Base-by-base conservation (phyloP, 2,113 vertebrate genomes). In the Proterorhinus semilunaris region DNA sequence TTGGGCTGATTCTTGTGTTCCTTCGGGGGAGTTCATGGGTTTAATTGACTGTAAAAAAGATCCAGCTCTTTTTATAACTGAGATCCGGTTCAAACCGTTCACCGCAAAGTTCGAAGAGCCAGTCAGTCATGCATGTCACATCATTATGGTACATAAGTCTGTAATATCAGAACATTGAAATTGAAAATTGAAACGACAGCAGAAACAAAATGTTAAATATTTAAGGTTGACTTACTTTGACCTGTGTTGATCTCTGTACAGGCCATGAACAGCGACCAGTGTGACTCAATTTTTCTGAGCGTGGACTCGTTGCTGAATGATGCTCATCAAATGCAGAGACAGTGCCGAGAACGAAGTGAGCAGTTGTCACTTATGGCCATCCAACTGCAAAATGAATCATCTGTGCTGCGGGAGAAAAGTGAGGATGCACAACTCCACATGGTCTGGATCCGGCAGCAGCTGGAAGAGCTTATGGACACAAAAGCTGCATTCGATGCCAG, bases 341-440 rank as follows among this genome's bases (percentile, higher is more conserved):
- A 90, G 83, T 92, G 90, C 65, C 65, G 82, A 0, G 86, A 89
- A 10, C 86, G 86, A 59, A 89, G 86, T 66, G 55, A 83, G 36
- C 82, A 90, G 65, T 85, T 92, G 62, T 68, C 88, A 0, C 0
- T 67, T 27, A 85, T 85, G 2, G 57, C 90, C 62, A 62, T 6
- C 5, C 87, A 90, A 75, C 88, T 92, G 15, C 57, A 86, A 65
- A 68, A 63, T 71, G 90, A 92, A 81, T 88, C 90, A 12, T 69
- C 85, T 8, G 27, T 66, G 45, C 82, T 92, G 36, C 75, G 79
- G 63, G 84, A 89, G 73, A 84, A 85, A 80, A 88, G 90, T 7
- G 84, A 91, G 84, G 61, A 81, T 63, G 61, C 88, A 0, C 91
- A 91, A 75, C 86, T 90, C 3, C 86, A 91, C 81, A 91, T 91